Evolutionary conservation across 2,797 vertebrate species (phyloP).

Genomic region (Acanthurus lineatus): DNA sequence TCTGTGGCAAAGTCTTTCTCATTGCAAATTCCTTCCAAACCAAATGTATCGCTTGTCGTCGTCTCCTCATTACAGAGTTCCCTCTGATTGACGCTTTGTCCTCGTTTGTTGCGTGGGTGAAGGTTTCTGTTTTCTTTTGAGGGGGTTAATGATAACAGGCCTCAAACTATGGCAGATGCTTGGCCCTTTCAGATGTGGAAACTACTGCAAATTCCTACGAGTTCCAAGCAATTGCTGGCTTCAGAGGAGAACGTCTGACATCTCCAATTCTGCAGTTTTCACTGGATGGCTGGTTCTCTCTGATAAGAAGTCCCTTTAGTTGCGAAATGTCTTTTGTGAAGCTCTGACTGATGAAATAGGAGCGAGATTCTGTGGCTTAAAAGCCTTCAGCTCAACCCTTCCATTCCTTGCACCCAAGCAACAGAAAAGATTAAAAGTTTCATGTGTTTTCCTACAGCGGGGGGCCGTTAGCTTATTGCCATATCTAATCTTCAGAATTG

Average conservation of each 20-base stretch:
- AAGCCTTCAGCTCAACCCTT: conserved; percentile 45
- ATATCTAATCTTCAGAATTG: conserved; percentile 62
- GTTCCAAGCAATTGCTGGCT: conserved; percentile 59
- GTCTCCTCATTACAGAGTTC: conserved; percentile 47
- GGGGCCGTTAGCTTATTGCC: conserved; percentile 45
- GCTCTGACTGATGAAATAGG: conserved; percentile 44
- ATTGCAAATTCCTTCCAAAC: conserved; percentile 58
- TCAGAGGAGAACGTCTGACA: conserved; percentile 58
- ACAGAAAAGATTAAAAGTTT: conserved; percentile 36
- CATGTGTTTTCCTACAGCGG: conserved; percentile 40
- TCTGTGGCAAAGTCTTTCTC: conserved; percentile 41
- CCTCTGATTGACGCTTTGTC: conserved; percentile 62
- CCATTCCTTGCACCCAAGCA: conserved; percentile 6
- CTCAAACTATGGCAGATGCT: conserved; percentile 74
- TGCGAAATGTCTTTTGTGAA: conserved; percentile 51
- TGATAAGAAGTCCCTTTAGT: conserved; percentile 62
- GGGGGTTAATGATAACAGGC: conserved; percentile 76
- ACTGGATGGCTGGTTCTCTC: conserved; percentile 39
- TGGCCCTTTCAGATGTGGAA: conserved; percentile 74
- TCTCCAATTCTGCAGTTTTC: conserved; percentile 57
- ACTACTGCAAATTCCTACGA: conserved; percentile 61
- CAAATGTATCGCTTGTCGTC: conserved; percentile 51
- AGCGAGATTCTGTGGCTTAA: conserved; percentile 31
- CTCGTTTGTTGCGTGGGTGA: conserved; percentile 47
- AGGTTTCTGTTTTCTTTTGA: conserved; percentile 71